Evolutionary conservation across 2,888 invertebrate species (phyloP).

Genomic region (Lacanobia oleracea): DNA sequence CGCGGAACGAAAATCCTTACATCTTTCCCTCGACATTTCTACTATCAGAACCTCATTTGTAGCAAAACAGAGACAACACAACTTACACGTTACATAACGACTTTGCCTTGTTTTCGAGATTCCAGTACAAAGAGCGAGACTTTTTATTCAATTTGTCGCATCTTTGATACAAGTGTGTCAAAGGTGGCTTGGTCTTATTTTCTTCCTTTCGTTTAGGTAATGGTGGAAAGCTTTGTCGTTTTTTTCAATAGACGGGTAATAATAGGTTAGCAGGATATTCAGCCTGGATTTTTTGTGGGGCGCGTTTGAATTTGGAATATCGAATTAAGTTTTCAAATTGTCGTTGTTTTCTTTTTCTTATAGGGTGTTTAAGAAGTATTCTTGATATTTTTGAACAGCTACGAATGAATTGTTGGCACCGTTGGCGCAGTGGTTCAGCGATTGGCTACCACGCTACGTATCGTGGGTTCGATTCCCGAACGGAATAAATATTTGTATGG

Average conservation of each 20-base stretch:
- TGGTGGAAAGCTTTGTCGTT: constrained; percentile 39
- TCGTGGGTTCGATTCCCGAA: no score
- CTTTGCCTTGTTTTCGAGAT: constrained; percentile 54
- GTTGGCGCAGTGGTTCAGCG: no score
- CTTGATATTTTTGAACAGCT: background rate
- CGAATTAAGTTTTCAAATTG: background rate
- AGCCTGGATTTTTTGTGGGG: constrained; percentile 6
- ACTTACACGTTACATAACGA: constrained; percentile 39
- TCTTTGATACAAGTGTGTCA: constrained; percentile 60
- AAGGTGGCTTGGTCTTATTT: constrained; percentile 46
- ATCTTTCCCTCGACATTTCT: constrained; percentile 28
- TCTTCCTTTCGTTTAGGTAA: constrained; percentile 38
- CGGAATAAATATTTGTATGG: no score
- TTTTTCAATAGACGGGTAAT: constrained; percentile 41
- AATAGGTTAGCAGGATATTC: constrained; percentile 20
- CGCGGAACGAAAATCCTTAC: background rate
- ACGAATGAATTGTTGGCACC: no score
- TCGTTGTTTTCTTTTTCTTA: background rate
- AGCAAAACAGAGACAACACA: constrained; percentile 33
- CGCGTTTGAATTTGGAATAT: constrained; percentile 39
- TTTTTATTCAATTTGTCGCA: constrained; percentile 66
- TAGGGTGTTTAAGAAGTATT: background rate
- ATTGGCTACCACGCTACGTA: no score
- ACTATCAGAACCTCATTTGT: constrained; percentile 42
- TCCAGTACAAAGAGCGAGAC: constrained; percentile 52